Evolutionary conservation across 2,888 invertebrate species (phyloP).

Genomic region (Parascotia fuliginaria): DNA sequence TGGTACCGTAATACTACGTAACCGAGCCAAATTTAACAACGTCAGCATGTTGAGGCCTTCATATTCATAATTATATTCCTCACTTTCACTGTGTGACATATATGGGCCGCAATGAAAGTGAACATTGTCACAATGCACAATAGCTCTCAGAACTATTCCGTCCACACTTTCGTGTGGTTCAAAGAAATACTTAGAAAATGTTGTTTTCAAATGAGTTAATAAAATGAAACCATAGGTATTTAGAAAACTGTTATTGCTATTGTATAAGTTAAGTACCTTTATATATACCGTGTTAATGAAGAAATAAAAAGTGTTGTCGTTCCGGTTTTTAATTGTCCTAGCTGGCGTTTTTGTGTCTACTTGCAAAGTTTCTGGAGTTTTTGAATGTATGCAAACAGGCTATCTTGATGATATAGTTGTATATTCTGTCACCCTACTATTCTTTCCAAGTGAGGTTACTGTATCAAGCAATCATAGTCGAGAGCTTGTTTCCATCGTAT

Average conservation of each 20-base stretch:
- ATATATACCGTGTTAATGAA: too few relatives aligned
- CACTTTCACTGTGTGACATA: constrained; percentile 72
- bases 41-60: constrained; percentile 36
- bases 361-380: too few relatives aligned
- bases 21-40: constrained; percentile 13
- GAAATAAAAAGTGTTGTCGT: too few relatives aligned
- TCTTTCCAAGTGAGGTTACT: too few relatives aligned
- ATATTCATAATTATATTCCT: constrained; percentile 43
- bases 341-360: too few relatives aligned
- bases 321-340: too few relatives aligned
- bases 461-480: too few relatives aligned
- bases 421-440: too few relatives aligned
- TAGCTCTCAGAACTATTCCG: constrained; percentile 58
- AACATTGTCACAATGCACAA: constrained; percentile 74
- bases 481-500: too few relatives aligned
- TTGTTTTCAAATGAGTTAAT: not conserved
- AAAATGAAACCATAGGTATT: constrained; percentile 1
- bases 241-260: not conserved
- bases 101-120: constrained; percentile 70
- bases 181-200: constrained; percentile 24
- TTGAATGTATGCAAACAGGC: too few relatives aligned
- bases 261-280: not conserved
- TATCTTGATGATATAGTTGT: too few relatives aligned
- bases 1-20: constrained; percentile 1
- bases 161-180: constrained; percentile 48